Percentiles rank a stretch among this genome's conserved stretches.
phyloP scores from a whole-genome alignment of 2,113 vertebrate species.

The Petrocephalus microphthalmus region DNA sequence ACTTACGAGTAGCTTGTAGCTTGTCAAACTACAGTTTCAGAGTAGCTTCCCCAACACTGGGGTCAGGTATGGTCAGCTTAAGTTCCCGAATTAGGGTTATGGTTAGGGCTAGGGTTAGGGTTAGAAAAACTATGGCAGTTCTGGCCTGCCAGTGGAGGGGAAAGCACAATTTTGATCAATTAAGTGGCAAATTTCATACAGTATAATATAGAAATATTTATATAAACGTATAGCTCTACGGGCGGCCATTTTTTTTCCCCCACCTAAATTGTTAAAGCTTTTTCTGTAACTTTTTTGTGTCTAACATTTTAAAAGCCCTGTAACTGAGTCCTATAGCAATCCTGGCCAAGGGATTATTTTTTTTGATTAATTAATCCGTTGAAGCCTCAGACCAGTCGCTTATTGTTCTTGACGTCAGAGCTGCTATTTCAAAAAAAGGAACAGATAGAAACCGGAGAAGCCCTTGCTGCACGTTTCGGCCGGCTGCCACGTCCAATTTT shows the following conservation, averaged over 20 bases:
- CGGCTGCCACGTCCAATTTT: neutral
- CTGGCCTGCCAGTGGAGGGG: too few relatives aligned
- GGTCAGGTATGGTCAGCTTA: too few relatives aligned
- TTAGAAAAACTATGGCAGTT: too few relatives aligned
- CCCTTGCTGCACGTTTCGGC: neutral
- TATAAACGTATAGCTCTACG: neutral
- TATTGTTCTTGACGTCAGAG: neutral
- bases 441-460: neutral
- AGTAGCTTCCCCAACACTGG: too few relatives aligned
- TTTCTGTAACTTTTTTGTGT: neutral
- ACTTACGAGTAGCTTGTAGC: too few relatives aligned
- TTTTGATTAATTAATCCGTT: neutral
- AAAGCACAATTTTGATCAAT: too few relatives aligned
- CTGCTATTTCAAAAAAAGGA: neutral
- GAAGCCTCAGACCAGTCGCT: neutral
- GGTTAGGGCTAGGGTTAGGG: too few relatives aligned
- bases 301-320: neutral
- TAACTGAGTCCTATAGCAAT: too few relatives aligned
- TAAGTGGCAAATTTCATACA: too few relatives aligned
- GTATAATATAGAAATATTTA: neutral
- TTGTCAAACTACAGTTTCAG: too few relatives aligned
- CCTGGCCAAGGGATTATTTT: neutral
- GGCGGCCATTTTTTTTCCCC: too few relatives aligned
- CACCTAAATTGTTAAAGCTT: neutral
- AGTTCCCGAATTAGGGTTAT: too few relatives aligned